Evolutionary conservation across 1,140 invertebrate species (phyloP), one percentile per base, ranked within the genome.

Genomic region (Tetramorium parvispinum): DNA sequence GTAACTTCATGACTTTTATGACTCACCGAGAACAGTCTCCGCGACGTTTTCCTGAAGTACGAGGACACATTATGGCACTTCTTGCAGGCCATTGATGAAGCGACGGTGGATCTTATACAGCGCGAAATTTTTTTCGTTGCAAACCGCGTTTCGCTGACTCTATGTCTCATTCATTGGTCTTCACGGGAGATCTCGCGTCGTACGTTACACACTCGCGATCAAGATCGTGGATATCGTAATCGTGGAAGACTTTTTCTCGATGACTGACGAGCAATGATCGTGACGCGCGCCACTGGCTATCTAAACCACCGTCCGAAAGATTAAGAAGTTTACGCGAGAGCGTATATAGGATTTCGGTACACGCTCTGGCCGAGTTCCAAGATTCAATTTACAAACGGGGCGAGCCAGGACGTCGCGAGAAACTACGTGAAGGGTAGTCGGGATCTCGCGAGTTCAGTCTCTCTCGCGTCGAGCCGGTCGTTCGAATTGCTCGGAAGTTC

Each of bases 21-120:
- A 88, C 91, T 92, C 55, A 92, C 91, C 91, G 86, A 85, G 81
- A 92, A 85, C 82, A 92, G 55, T 43, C 82, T 85, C 18, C 85
- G 87, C 32, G 85, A 82, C 27, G 66, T 85, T n/a, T 68, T 87
- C 6, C 87, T 82, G 51, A 92, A 68, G 59, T 83, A 81, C 49
- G 86, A 89, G 43, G 76, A 77, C 13, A 85, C 66, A 57, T 86
- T 85, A 27, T 24, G 71, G 10, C 65, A 81, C 32, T 75, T 88
- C 13, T 85, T 86, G 70, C 86, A 85, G 21, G 82, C 88, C 91
- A 91, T 91, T 13, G 86, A 61, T 49, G 59, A 6, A 27, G 16
- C 6, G 40, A 40, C n/a, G 85, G n/a, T 7, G n/a, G n/a, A 37
- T 13, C 49, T 40, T 53, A 27, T 49, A 27, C 46, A 24, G 68